These are phyloP conservation scores for Epinotia demarniana DNA, from an alignment of 2,888 invertebrate species.

Conservation along the genomic window DNA sequence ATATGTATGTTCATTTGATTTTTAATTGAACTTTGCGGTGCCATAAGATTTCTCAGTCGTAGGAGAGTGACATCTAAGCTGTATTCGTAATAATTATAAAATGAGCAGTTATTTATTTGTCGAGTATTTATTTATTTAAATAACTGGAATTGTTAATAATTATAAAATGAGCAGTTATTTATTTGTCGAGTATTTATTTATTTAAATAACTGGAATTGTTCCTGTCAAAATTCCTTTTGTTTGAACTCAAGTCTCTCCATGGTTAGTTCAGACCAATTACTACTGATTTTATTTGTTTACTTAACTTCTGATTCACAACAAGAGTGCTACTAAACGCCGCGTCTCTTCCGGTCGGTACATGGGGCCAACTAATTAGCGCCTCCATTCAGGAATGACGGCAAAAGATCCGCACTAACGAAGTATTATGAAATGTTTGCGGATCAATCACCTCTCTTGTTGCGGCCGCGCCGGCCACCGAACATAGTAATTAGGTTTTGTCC, in stretches of 20 bases:
- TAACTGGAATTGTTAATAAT: too few species aligned
- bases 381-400: slow-evolving; percentile 31
- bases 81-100: too few species aligned
- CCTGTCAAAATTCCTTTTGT: too few species aligned
- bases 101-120: too few species aligned
- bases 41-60: too few species aligned
- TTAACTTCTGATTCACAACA: slow-evolving; percentile 11
- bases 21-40: too few species aligned
- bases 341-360: slow-evolving; percentile 21
- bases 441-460: slow-evolving; percentile 35
- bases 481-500: slow-evolving; percentile 18
- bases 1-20: too few species aligned
- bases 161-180: too few species aligned
- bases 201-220: too few species aligned
- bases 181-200: too few species aligned
- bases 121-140: too few species aligned
- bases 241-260: neutral
- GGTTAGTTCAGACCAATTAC: neutral
- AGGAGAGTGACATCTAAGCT: too few species aligned
- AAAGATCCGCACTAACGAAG: slow-evolving; percentile 34
- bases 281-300: neutral
- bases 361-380: slow-evolving; percentile 27
- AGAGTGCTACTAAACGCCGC: slow-evolving; percentile 3
- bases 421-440: slow-evolving; percentile 36
- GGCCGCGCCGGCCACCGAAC: neutral